Evolutionary conservation across 2,113 vertebrate species (phyloP).

Genomic region (Perca fluviatilis): DNA sequence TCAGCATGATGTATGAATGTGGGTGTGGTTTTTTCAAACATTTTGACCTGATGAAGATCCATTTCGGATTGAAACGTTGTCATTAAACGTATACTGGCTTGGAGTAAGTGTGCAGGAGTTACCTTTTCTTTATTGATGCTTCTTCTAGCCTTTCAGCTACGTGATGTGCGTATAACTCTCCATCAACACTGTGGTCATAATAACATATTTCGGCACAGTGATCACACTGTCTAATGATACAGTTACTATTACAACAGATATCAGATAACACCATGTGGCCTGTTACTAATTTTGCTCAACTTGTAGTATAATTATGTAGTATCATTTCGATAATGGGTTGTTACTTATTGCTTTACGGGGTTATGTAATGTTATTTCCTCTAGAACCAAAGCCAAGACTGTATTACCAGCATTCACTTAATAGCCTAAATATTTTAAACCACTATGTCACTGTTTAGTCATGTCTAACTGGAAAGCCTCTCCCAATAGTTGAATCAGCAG

Average conservation of each 20-base stretch:
- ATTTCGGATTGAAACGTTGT: no score
- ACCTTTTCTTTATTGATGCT: no score
- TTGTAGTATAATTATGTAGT: not conserved
- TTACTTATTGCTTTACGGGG: not conserved
- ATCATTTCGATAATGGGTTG: not conserved
- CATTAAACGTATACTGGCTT: no score
- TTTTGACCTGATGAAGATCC: no score
- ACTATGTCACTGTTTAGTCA: not conserved
- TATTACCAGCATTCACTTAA: not conserved
- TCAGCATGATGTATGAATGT: no score
- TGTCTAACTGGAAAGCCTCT: conserved; percentile 15
- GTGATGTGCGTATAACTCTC: no score
- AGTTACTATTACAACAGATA: not conserved
- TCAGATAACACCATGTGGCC: not conserved
- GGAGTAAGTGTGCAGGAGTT: no score
- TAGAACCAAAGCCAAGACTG: not conserved
- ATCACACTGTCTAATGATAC: not conserved
- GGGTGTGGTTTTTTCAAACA: no score
- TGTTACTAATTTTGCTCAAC: not conserved
- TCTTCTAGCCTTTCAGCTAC: no score
- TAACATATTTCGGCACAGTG: not conserved
- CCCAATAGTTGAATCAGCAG: not conserved
- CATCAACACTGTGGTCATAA: not conserved
- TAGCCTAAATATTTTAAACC: not conserved
- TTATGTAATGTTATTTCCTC: not conserved